Evolutionary conservation across 1,140 invertebrate genomes (phyloP).

Genomic region (Oryctes rhinoceros): DNA sequence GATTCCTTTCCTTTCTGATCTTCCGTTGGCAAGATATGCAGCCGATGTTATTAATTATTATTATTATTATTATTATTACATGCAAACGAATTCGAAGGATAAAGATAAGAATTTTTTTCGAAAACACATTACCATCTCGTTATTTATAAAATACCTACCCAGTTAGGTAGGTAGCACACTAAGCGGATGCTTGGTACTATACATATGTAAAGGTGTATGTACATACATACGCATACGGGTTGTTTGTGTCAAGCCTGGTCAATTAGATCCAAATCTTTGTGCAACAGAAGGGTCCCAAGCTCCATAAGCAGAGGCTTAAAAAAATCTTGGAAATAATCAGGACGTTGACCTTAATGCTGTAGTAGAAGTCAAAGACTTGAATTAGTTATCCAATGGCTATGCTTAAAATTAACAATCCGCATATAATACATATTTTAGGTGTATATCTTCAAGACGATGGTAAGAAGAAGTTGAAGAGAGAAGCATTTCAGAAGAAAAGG

Average conservation of each 20-base stretch:
- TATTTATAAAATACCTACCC: constrained; percentile 25
- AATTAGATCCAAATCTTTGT: no score
- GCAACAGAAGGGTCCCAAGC: no score
- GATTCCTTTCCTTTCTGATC: background rate
- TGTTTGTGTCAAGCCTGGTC: no score
- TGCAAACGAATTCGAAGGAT: background rate
- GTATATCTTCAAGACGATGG: background rate
- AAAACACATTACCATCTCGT: constrained; percentile 24
- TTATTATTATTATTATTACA: constrained; percentile 33
- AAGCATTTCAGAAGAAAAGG: background rate
- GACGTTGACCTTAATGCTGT: no score
- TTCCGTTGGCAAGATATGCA: background rate
- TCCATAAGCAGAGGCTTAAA: no score
- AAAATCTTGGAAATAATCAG: no score
- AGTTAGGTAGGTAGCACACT: background rate
- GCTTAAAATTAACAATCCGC: no score
- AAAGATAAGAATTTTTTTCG: constrained; percentile 3
- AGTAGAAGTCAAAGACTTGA: no score
- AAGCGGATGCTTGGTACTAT: background rate
- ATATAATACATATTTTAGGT: background rate
- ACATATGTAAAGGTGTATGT: no score
- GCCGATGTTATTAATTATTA: background rate
- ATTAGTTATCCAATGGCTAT: no score
- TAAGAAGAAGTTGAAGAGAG: background rate
- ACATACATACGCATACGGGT: no score